These are phyloP conservation scores for Drosophila pachea DNA, from an alignment of 1,140 invertebrate species.

Conservation along the genomic window DNA sequence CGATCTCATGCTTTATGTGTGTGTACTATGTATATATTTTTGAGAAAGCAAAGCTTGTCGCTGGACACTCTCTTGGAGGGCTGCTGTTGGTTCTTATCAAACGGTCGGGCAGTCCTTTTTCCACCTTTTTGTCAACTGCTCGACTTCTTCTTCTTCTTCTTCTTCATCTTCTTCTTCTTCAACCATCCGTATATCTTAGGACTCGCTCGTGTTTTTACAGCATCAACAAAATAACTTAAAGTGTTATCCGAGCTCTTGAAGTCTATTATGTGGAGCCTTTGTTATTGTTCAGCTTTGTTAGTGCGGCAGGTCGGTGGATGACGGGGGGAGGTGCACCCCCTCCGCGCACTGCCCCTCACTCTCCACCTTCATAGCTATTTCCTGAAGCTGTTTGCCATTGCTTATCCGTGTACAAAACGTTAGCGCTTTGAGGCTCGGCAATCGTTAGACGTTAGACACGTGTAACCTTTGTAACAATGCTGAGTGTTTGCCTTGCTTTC, in stretches of 20 bases:
- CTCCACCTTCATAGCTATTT: constrained; percentile 2
- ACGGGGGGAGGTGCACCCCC: background rate
- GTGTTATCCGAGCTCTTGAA: constrained; percentile 75
- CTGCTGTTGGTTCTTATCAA: constrained; percentile 58
- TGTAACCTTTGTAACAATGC: constrained; percentile 53
- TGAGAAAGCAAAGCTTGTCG: constrained; percentile 46
- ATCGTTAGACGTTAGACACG: constrained; percentile 56
- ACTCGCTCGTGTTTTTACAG: constrained; percentile 54
- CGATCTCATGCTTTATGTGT: constrained; percentile 3
- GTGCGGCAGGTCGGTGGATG: background rate
- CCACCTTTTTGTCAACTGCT: constrained; percentile 37
- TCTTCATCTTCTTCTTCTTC: constrained; percentile 33
- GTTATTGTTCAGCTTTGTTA: constrained; percentile 56
- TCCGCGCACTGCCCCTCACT: background rate
- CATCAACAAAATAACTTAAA: constrained; percentile 76
- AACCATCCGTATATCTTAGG: constrained; percentile 68
- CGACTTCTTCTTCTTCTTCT: background rate
- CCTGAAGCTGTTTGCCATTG: constrained; percentile 28
- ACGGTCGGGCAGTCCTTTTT: constrained; percentile 35
- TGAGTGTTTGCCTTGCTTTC: constrained; percentile 41
- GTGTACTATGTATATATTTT: constrained; percentile 24
- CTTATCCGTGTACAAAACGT: constrained; percentile 66
- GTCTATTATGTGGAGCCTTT: constrained; percentile 58
- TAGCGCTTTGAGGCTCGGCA: constrained; percentile 55
- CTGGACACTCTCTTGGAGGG: constrained; percentile 49